Evolutionary conservation across 2,113 vertebrate genomes (phyloP), one percentile per base, ranked within the genome.

Genomic region (Campylorhamphus procurvoides): DNA sequence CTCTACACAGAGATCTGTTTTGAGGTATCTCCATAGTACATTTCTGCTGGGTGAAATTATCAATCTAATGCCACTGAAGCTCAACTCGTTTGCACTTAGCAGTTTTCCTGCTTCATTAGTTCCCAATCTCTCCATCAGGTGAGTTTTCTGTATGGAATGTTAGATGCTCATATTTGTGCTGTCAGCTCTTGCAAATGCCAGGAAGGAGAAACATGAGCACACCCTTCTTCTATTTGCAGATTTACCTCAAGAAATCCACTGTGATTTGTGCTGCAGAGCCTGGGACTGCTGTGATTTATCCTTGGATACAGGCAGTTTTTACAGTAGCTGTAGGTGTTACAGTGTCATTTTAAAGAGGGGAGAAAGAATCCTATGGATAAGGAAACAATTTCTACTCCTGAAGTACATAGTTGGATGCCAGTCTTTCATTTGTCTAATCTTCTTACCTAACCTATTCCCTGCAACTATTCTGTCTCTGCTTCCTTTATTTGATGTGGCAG

Each of bases 401-500:
- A 86, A 77, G 77, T 74, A 93, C 93, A 44, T 56, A 77, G 63
- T 28, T 84, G 66, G 66, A 82, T 94, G 88, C 78, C 74, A 97
- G 86, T 56, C 67, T 94, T 94, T 28, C 72, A 66, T 72, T 96
- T 93, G 81, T 92, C 67, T 97, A 74, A 96, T 89, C 93, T 92
- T 92, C 63, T 97, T 96, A 96, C 39, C 81, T 90, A 96, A 93
- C 46, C 67, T 60, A 60, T 77, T 96, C 56, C 50, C 77, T 93
- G 63, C 37, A 93, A 94, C 78, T 86, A 62, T 95, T 96, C 75
- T 94, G 35, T 96, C 91, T 94, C 4, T 29, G 77, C 22, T 94
- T 95, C 58, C 83, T 96, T 97, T 96, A 97, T 97, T 93, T 53
- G 49, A 95, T 5, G 8, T 96, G 96, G 97, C 96, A 97, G 89